phyloP scores from a whole-genome alignment of 2,888 invertebrate species.

The Sminthurinus aureus region DNA sequence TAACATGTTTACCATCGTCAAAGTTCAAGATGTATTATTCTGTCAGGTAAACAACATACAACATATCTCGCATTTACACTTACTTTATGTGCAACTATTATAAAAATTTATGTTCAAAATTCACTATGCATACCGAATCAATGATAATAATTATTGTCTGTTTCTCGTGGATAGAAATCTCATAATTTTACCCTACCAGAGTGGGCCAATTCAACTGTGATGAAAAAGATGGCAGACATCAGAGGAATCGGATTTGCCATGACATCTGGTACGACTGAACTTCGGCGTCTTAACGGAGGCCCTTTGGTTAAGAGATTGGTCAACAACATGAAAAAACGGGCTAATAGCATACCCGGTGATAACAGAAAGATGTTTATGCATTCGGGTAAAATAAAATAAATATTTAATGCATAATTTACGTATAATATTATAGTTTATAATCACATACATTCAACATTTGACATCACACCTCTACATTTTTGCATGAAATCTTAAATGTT shows the following conservation, averaged over 20 bases:
- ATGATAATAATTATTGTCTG: constrained; percentile 11
- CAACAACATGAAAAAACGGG: constrained; percentile 48
- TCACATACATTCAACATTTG: no score
- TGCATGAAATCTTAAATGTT: no score
- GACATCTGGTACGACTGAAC: constrained; percentile 73
- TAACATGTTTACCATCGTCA: constrained; percentile 68
- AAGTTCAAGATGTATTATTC: constrained; percentile 72
- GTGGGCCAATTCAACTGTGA: constrained; percentile 76
- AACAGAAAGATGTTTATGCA: constrained; percentile 64
- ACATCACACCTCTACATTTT: no score
- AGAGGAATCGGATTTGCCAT: constrained; percentile 72
- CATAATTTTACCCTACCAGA: constrained; percentile 75
- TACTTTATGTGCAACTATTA: not conserved
- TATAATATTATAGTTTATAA: no score
- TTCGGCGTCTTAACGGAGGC: constrained; percentile 69
- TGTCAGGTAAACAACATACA: constrained; percentile 68
- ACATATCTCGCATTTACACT: constrained; percentile 19
- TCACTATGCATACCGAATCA: constrained; percentile 17
- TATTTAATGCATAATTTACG: no score
- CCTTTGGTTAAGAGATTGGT: constrained; percentile 49
- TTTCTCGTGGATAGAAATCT: constrained; percentile 63
- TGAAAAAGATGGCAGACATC: constrained; percentile 70
- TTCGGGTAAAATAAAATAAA: no score
- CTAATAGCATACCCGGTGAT: constrained; percentile 12
- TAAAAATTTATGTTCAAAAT: not conserved